phyloP scores from a whole-genome alignment of 2,113 vertebrate genomes.

The Maccullochella peelii region DNA sequence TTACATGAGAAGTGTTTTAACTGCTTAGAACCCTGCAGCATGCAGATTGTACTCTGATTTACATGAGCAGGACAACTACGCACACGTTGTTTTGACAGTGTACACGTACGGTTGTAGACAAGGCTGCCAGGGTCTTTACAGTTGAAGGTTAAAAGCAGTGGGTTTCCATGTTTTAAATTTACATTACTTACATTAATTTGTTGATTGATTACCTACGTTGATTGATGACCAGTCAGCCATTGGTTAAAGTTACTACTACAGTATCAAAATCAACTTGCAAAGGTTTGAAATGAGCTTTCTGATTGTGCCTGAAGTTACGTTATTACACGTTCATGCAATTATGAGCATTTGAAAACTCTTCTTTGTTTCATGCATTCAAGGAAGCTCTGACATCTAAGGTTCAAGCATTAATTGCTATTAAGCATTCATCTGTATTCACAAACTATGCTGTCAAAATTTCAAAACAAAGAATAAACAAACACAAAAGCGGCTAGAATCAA shows the following conservation, averaged over 20 bases:
- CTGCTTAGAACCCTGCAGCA: conserved; percentile 32
- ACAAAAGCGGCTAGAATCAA: not conserved
- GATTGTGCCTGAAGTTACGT: accelerated
- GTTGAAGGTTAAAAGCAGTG: not conserved
- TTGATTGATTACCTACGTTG: not conserved
- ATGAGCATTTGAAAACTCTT: not conserved
- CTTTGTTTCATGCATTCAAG: not conserved
- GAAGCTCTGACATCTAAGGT: not conserved
- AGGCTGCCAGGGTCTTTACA: not conserved
- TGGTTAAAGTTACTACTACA: accelerated
- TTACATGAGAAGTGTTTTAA: conserved; percentile 56
- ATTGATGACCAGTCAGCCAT: not conserved
- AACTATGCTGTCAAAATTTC: not conserved
- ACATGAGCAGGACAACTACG: conserved; percentile 5
- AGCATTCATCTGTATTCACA: not conserved
- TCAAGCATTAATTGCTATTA: not conserved
- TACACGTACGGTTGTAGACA: not conserved
- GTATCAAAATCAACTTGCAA: not conserved
- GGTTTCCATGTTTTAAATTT: conserved; percentile 10
- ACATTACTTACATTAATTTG: not conserved
- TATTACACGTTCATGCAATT: not conserved
- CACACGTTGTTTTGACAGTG: conserved; percentile 22
- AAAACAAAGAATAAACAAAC: not conserved
- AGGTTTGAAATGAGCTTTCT: not conserved
- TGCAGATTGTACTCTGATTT: conserved; percentile 11